Evolutionary conservation across 2,113 vertebrate genomes (phyloP).

Genomic region (Psilopogon haemacephalus): DNA sequence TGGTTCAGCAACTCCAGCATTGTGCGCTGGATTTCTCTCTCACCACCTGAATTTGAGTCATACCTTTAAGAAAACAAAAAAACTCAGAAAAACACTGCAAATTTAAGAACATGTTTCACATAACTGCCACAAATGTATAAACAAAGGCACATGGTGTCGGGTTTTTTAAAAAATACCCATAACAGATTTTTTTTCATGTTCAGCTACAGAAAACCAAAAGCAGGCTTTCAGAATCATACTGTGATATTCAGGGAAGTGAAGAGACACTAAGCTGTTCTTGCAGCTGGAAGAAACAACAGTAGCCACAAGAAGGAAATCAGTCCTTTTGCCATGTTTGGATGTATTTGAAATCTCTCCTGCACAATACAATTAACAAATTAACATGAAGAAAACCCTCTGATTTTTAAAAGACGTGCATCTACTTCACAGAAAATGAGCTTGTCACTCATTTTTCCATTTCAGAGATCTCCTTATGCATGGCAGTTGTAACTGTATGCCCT

Average conservation of each 20-base stretch:
- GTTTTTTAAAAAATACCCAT: accelerated
- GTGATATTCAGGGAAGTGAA: background rate
- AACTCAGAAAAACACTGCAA: background rate
- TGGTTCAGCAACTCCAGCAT: slow-evolving; percentile 98
- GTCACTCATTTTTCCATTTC: background rate
- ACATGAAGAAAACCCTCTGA: background rate
- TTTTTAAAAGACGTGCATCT: background rate
- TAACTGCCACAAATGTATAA: background rate
- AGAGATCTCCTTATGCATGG: accelerated
- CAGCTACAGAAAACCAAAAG: background rate
- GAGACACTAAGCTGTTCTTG: background rate
- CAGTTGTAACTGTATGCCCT: accelerated
- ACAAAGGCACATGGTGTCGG: background rate
- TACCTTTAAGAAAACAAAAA: slow-evolving; percentile 76
- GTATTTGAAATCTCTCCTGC: background rate
- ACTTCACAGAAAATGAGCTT: background rate
- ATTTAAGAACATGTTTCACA: background rate
- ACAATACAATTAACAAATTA: background rate
- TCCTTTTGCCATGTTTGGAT: background rate
- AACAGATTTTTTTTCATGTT: background rate
- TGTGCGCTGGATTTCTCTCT: slow-evolving; percentile 95
- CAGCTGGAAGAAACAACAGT: background rate
- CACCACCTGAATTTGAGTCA: slow-evolving; percentile 95
- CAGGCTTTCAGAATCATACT: background rate
- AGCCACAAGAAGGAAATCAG: background rate